phyloP scores from a whole-genome alignment of 2,797 vertebrate genomes.

The Betta splendens region DNA sequence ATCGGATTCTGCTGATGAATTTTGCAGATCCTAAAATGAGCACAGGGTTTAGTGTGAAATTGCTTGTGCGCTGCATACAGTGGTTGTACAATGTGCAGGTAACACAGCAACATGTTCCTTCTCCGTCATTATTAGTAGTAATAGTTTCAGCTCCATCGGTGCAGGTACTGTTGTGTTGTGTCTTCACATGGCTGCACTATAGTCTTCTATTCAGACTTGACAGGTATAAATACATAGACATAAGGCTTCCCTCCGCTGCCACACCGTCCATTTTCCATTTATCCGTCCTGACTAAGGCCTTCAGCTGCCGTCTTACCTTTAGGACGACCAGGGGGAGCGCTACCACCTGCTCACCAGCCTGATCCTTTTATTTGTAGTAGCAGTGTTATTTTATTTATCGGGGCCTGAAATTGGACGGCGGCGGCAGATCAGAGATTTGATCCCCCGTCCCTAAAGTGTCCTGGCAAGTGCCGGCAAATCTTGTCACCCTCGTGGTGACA shows the following conservation, averaged over 20 bases:
- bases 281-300: slow-evolving; percentile 9
- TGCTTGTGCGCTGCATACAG: no score
- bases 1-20: slow-evolving; percentile 36
- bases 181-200: neutral
- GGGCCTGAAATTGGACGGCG: slow-evolving; percentile 40
- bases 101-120: neutral
- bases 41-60: slow-evolving; percentile 10
- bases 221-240: neutral
- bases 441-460: slow-evolving; percentile 27
- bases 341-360: slow-evolving; percentile 30
- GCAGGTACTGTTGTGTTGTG: no score
- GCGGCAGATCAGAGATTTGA: slow-evolving; percentile 39
- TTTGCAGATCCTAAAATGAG: slow-evolving; percentile 7
- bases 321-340: slow-evolving; percentile 18
- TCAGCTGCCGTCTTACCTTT: slow-evolving; percentile 12
- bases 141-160: neutral
- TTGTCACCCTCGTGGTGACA: slow-evolving; percentile 47
- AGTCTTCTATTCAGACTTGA: slow-evolving; percentile 1
- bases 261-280: neutral
- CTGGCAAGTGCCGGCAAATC: slow-evolving; percentile 38
- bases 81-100: neutral
- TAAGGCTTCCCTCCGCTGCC: neutral
- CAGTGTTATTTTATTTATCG: slow-evolving; percentile 54
- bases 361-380: slow-evolving; percentile 33
- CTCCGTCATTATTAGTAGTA: no score